A percentile compares a stretch with the other conserved stretches of the same genome.
These are phyloP conservation scores for Shinisaurus crocodilurus DNA, from an alignment of 2,113 vertebrate genomes.

Conservation along the genomic window DNA sequence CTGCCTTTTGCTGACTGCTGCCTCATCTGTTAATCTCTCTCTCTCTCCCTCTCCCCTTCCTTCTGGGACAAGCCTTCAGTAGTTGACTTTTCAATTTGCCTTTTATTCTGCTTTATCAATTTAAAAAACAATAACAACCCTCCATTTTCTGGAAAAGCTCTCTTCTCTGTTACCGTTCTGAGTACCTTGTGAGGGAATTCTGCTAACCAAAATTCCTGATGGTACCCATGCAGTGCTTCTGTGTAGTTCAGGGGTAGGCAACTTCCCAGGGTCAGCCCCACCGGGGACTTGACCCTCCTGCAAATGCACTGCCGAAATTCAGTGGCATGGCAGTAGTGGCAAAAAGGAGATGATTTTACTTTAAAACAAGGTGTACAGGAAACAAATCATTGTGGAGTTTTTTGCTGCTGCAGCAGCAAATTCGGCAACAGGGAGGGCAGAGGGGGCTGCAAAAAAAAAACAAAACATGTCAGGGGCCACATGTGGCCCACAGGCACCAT, in stretches of 20 bases:
- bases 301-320: no score
- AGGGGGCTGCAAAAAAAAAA: no score
- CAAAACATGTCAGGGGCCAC: no score
- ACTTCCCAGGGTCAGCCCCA: no score
- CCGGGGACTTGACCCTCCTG: no score
- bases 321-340: no score
- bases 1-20: not conserved
- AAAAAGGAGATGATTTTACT: no score
- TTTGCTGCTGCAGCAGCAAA: no score
- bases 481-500: no score
- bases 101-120: not conserved
- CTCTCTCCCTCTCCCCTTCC: not conserved
- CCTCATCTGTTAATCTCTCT: not conserved
- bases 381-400: no score
- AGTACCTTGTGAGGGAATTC: not conserved
- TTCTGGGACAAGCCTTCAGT: not conserved
- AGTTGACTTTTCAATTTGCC: not conserved
- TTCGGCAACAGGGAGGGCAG: no score
- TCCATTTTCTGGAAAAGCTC: not conserved
- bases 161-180: not conserved
- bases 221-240: not conserved
- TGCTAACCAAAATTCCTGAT: not conserved
- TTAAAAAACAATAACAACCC: not conserved
- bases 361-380: no score
- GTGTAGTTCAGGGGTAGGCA: not conserved